Base-by-base conservation (phyloP, 2,113 vertebrate species). In the Poeciliopsis retropinna region DNA sequence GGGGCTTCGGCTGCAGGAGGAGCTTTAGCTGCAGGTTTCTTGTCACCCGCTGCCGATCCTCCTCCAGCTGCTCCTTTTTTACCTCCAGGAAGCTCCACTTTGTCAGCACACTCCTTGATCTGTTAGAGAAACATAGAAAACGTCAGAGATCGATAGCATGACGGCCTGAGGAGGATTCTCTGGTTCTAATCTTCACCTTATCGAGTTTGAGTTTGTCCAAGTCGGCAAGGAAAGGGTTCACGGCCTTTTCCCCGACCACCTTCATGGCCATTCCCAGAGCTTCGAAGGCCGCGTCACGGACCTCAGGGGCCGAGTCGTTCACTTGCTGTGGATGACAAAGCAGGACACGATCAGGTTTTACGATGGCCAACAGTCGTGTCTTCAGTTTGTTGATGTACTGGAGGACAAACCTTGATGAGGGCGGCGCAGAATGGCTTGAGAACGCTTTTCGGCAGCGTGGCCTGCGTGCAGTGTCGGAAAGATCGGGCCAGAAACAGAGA, bases 121-220 rank as follows among this genome's bases (percentile, higher is more conserved):
- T 99, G 78, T 64, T 17, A 15, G 3, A 1, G 60, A 74, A 57
- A 11, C 51, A 68, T 1, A n/a, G 39, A 64, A 2, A 3, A 0
- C 17, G 27, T 73, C 4, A 76, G 61, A 5, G 39, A 30, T 1
- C 27, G 4, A 29, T 1, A 1, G 17, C 0, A n/a, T 57, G 22
- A 32, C 3, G 19, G 41, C 57, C n/a, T 17, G 12, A 8, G 0
- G 3, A 3, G 1, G 39, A 10, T 8, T 22, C 22, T 41, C 11
- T 25, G 12, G 2, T 29, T 7, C 25, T 3, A 15, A 12, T 44
- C 5, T 47, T 82, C 76, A 99, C 98, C 94, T 96, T 96, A 72
- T 99, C 98, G 72, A 99, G 95, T 86, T 99, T 99, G 64, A 99
- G 94, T 88, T 99, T 99, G 85, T 99, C 98, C 81, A 99, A 91